These are phyloP conservation scores for Chiloscyllium plagiosum DNA, from an alignment of 2,113 vertebrate species.

Conservation along the genomic window DNA sequence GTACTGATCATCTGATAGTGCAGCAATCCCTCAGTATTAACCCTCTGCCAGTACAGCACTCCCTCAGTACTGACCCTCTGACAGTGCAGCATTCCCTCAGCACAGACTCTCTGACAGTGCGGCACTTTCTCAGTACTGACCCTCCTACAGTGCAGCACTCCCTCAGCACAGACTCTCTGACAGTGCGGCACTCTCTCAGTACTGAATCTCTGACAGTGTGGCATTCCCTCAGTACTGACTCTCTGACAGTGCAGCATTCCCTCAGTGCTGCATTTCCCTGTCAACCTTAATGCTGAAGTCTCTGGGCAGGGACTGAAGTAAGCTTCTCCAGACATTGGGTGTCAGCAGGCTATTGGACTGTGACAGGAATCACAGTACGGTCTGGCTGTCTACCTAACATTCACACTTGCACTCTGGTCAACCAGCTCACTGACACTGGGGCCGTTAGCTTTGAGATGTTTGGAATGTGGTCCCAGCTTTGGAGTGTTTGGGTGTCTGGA, in stretches of 20 bases:
- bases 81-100: too few relatives aligned
- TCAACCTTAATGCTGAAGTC: not conserved
- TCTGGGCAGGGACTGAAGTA: not conserved
- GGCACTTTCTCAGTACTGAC: not conserved
- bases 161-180: too few relatives aligned
- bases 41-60: too few relatives aligned
- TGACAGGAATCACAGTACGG: not conserved
- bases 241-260: not conserved
- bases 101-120: too few relatives aligned
- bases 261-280: not conserved
- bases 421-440: not conserved
- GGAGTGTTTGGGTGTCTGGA: not conserved
- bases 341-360: not conserved
- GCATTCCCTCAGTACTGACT: not conserved
- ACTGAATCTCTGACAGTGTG: too few relatives aligned
- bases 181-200: too few relatives aligned
- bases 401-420: not conserved
- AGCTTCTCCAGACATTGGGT: not conserved
- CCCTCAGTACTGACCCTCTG: too few relatives aligned
- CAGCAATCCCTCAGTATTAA: too few relatives aligned
- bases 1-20: too few relatives aligned
- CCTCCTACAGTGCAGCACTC: too few relatives aligned
- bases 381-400: not conserved
- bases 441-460: not conserved
- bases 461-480: not conserved